phyloP scores from a whole-genome alignment of 2,888 invertebrate species.

The Clunio marinus region DNA sequence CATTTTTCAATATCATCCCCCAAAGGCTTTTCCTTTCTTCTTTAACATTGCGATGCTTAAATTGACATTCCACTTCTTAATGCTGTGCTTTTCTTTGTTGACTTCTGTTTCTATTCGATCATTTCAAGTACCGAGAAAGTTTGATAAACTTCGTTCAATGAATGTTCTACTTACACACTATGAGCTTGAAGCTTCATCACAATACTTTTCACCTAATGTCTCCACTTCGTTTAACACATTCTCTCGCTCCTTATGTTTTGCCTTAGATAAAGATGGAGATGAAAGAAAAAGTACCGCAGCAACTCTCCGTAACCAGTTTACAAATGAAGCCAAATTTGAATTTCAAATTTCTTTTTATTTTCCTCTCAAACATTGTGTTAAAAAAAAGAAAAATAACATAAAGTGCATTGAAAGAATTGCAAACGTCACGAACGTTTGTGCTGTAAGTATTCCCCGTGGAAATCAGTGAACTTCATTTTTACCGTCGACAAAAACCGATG shows the following conservation, averaged over 20 bases:
- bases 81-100: background rate
- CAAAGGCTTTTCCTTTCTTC: background rate
- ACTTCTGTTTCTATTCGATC: background rate
- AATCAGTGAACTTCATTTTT: conserved; percentile 15
- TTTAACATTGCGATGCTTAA: background rate
- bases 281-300: no score
- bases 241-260: background rate
- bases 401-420: no score
- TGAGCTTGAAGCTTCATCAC: background rate
- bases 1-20: background rate
- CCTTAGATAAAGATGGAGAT: no score
- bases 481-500: background rate
- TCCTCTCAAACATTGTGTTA: no score
- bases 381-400: background rate
- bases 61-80: background rate
- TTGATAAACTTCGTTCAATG: background rate
- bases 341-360: conserved; percentile 13
- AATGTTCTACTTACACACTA: background rate
- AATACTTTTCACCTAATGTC: background rate
- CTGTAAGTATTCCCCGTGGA: conserved; percentile 20
- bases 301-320: background rate
- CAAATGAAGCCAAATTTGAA: conserved; percentile 8
- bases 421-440: background rate
- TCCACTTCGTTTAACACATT: background rate
- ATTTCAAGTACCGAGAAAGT: background rate